Percentiles rank a stretch among this genome's conserved stretches.
These are phyloP conservation scores for Eidolon dupreanum DNA, from an alignment of 2,797 vertebrate genomes.

Conservation along the genomic window DNA sequence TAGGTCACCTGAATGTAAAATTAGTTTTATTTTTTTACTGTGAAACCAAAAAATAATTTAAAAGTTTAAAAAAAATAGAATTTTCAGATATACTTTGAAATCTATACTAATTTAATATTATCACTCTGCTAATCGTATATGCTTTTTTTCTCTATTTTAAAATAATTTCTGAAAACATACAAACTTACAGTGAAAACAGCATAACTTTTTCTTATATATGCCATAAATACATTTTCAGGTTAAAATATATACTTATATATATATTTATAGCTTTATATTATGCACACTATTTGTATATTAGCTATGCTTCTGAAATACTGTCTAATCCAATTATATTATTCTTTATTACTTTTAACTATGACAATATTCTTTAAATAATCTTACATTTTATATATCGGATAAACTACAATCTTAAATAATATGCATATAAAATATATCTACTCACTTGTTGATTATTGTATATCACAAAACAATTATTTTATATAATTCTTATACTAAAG, in stretches of 20 bases:
- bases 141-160: neutral
- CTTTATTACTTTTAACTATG: neutral
- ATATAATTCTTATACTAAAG: neutral
- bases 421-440: neutral
- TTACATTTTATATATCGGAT: neutral
- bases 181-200: neutral
- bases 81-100: neutral
- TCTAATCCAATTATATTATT: neutral
- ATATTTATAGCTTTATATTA: neutral
- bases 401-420: neutral
- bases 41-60: slow-evolving; percentile 23
- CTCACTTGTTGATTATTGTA: neutral
- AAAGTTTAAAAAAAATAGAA: neutral
- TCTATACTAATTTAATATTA: neutral
- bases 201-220: neutral
- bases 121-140: neutral
- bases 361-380: neutral
- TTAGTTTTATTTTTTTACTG: neutral
- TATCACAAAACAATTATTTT: neutral
- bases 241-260: too few species aligned
- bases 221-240: neutral
- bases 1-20: slow-evolving; percentile 15
- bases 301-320: neutral
- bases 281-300: neutral
- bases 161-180: neutral